phyloP scores from a whole-genome alignment of 2,797 vertebrate genomes.

The Manis pentadactyla region DNA sequence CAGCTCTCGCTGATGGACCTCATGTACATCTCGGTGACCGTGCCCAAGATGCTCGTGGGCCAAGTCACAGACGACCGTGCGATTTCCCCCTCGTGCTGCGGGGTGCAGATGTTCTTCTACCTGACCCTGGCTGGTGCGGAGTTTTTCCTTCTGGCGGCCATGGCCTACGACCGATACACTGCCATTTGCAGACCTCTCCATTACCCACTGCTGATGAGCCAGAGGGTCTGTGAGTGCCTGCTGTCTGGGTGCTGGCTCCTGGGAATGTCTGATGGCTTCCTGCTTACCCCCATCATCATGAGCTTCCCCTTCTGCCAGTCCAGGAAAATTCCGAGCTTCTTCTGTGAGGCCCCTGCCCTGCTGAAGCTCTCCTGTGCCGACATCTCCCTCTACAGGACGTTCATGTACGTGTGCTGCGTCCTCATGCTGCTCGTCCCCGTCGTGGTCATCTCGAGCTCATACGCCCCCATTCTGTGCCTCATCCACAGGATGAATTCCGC shows the following conservation, averaged over 20 bases:
- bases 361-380: background rate
- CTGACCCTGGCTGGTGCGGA: background rate
- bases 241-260: background rate
- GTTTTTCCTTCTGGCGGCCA: background rate
- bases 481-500: background rate
- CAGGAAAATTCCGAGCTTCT: background rate
- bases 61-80: background rate
- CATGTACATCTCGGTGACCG: background rate
- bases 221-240: background rate
- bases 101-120: slow-evolving; percentile 16
- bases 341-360: background rate
- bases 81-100: background rate
- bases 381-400: background rate
- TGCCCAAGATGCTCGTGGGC: slow-evolving; percentile 14
- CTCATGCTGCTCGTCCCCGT: background rate
- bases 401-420: slow-evolving; percentile 29
- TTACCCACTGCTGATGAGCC: background rate
- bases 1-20: slow-evolving; percentile 59
- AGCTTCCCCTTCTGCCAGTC: background rate
- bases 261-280: background rate
- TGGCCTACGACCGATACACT: background rate
- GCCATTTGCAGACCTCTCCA: background rate
- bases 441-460: background rate
- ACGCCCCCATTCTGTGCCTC: background rate
- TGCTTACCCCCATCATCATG: background rate